Base-by-base conservation (phyloP, 2,113 vertebrate genomes). In the Sphyrna mokarran region DNA sequence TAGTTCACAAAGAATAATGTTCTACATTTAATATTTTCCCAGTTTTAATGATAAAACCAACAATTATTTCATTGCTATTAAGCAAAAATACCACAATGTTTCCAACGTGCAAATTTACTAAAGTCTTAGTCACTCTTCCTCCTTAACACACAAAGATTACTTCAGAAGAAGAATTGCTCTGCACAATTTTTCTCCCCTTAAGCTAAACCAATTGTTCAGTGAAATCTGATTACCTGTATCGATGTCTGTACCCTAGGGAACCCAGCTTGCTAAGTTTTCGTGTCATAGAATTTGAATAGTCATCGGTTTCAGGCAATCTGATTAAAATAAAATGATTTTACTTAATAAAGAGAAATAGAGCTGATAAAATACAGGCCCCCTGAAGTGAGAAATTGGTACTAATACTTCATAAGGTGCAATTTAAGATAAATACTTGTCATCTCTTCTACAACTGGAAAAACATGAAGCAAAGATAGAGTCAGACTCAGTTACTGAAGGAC, bases 241-340 rank as follows among this genome's bases (percentile, higher is more conserved):
- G 98, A 96, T 98, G 98, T 96, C 98, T 98, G 78, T 98, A 98
- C 95, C 98, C 97, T 93, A 98, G 96, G 96, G 98, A 98, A 96
- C 98, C 98, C 97, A 99, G 98, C 96, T 98, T 99, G 96, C 98
- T 98, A 96, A 98, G 97, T 97, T 98, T 98, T 96, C 97, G 97
- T 96, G 98, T 98, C 54, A 98, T 95, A 23, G 97, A 98, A 96
- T 96, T 98, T 61, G 98, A 97, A 96, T 95, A 95, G 11, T 95
- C 94, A 72, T 98, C 98, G 95, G 98, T 98, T 96, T 98, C 98
- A 94, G 98, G 98, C 97, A 99, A 97, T 96, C 98, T 99, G 86
- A 20, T 96, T 78, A 89, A 87, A 54, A 96, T 96, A 43, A 91
- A 66, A 80, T 16, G 58, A 40, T 43, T 66, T 43, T 76, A 70